Percentiles rank a stretch among this genome's conserved stretches.
Evolutionary conservation across 2,888 invertebrate species (phyloP).

Genomic region (Orthosia gracilis): DNA sequence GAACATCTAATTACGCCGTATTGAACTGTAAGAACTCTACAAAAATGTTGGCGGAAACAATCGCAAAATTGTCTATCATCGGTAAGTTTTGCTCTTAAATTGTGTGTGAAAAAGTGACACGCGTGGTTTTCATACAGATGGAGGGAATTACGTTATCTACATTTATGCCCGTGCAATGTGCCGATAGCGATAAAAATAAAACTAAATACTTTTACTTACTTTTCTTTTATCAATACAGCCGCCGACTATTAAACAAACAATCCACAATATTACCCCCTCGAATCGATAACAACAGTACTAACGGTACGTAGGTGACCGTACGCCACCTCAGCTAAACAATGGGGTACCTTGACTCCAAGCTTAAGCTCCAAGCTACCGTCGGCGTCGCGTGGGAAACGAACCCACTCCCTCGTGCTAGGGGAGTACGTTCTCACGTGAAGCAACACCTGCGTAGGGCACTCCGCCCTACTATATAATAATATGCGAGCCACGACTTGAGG

Average conservation of each 20-base stretch:
- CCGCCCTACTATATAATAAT: constrained; percentile 59
- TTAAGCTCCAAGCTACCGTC: constrained; percentile 50
- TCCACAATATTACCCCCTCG: too few relatives aligned
- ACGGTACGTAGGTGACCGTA: constrained; percentile 39
- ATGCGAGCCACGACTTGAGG: constrained; percentile 32
- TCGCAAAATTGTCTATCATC: too few relatives aligned
- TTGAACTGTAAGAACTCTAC: too few relatives aligned
- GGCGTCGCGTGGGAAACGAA: constrained; percentile 62
- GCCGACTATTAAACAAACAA: neutral
- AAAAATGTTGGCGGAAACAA: too few relatives aligned
- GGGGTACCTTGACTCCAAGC: constrained; percentile 59
- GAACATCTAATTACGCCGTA: too few relatives aligned
- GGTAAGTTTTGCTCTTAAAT: too few relatives aligned
- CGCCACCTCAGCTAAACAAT: constrained; percentile 40
- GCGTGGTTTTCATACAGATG: too few relatives aligned
- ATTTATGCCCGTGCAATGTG: too few relatives aligned
- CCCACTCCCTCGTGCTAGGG: constrained; percentile 58
- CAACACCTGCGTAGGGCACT: constrained; percentile 63
- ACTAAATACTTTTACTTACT: too few relatives aligned
- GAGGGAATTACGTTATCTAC: too few relatives aligned
- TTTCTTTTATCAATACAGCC: constrained; percentile 2
- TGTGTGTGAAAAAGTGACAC: too few relatives aligned
- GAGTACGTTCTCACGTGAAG: constrained; percentile 66
- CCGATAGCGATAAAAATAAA: too few relatives aligned
- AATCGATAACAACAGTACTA: neutral